phyloP scores from a whole-genome alignment of 1,140 invertebrate species.

The Conus betulinus region DNA sequence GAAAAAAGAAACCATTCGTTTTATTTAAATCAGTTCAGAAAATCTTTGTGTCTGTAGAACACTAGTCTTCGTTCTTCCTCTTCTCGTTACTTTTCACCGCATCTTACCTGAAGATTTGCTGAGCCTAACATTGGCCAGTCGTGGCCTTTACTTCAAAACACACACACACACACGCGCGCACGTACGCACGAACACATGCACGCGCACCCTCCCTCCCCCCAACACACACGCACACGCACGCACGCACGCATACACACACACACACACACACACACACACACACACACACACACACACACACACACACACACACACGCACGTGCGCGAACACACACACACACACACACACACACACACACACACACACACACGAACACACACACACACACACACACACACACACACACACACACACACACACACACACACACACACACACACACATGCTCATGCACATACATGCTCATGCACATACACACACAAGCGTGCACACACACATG shows the following conservation, averaged over 20 bases:
- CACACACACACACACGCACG: neutral
- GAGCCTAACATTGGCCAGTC: too few relatives aligned
- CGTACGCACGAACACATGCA: too few relatives aligned
- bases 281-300: neutral
- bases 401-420: conserved; percentile 20
- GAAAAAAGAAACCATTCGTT: neutral
- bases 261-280: neutral
- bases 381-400: neutral
- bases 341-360: neutral
- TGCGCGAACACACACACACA: neutral
- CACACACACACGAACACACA: neutral
- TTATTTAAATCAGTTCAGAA: neutral
- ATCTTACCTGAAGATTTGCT: neutral
- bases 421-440: conserved; percentile 5
- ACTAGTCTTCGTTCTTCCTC: too few relatives aligned
- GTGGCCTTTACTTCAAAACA: too few relatives aligned
- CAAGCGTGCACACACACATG: neutral
- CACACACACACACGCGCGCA: neutral
- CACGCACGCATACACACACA: neutral
- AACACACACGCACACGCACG: neutral
- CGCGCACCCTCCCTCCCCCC: too few relatives aligned
- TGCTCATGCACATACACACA: neutral
- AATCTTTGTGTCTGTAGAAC: too few relatives aligned
- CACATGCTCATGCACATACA: neutral
- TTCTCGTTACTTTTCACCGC: neutral